Percentiles rank a stretch among this genome's conserved stretches.
These are phyloP conservation scores for Leptinotarsa texana DNA, from an alignment of 1,140 invertebrate species.

Conservation along the genomic window DNA sequence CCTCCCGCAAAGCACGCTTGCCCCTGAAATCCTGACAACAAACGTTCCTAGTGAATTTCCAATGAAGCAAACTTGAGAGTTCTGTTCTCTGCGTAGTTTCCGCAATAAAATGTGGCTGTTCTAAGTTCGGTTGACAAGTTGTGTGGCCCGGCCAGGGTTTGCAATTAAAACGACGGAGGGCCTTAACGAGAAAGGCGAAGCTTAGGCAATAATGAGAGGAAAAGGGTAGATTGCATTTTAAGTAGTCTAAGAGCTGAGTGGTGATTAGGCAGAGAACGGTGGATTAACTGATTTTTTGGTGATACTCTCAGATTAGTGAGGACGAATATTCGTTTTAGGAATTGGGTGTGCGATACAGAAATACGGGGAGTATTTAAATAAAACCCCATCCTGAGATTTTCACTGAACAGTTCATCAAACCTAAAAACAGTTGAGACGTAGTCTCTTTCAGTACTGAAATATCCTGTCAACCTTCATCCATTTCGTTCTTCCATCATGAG, in stretches of 20 bases:
- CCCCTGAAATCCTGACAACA: background rate
- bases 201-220: constrained; percentile 16
- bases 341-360: no score
- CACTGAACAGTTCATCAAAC: no score
- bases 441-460: no score
- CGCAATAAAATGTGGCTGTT: constrained; percentile 9
- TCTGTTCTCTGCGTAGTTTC: background rate
- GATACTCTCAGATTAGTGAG: background rate
- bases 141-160: background rate
- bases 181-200: constrained; percentile 12
- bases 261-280: background rate
- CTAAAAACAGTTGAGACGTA: no score
- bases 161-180: constrained; percentile 8
- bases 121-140: constrained; percentile 6
- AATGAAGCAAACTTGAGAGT: constrained; percentile 7
- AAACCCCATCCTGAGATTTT: no score
- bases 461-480: no score
- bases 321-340: no score
- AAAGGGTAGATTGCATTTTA: constrained; percentile 21
- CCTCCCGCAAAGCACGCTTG: background rate
- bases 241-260: constrained; percentile 12
- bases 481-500: no score
- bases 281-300: background rate
- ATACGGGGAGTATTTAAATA: no score
- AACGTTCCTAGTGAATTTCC: background rate